Evolutionary conservation across 1,140 invertebrate genomes (phyloP), one percentile per base, ranked within the genome.

Genomic region (Maconellicoccus hirsutus): DNA sequence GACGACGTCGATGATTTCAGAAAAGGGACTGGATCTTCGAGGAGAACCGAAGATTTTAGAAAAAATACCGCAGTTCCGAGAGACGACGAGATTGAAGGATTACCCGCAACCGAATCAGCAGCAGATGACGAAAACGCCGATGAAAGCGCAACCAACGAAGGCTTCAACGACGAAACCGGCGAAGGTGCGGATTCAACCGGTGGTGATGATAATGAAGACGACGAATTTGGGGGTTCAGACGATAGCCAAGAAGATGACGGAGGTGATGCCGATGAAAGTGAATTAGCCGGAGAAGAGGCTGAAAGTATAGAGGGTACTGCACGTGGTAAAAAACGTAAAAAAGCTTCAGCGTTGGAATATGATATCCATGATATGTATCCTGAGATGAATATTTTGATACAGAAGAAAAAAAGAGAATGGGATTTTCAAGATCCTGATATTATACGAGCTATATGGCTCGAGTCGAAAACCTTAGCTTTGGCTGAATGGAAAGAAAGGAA

Each of bases 341-440:
- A 4, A 23, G 19, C 25, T 26, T 4, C 7, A 26, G 61, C 25
- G 3, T 23, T 66, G 61, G 61, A 66, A 66, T 66, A 66, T 16
- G 61, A 66, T 26, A 8, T 66, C 6, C 7, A 25, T 1, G 61
- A 66, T 26, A 66, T 66, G 61, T 66, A 66, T 23, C 61, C 61
- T 2, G 61, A 66, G 16, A 66, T 66, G 21, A 66, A 25, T 23
- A 19, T 66, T 8, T 26, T 66, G 61, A 25, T 26, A 3, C 7
- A 66, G 7, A 66, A 66, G 25, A 66, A 66, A 25, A 66, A 66
- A 26, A 23, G 22, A 8, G 61, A 66, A 66, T 66, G 61, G 61
- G 61, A 66, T 19, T 66, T 16, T 26, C 61, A 66, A 66, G 61
- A 66, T 66, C 22, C 61, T 12, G 61, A 66, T 25, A 66, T 26